Percentiles rank a stretch among this genome's conserved stretches.
phyloP scores from a whole-genome alignment of 2,797 vertebrate genomes.

The Pangasius krempfi region DNA sequence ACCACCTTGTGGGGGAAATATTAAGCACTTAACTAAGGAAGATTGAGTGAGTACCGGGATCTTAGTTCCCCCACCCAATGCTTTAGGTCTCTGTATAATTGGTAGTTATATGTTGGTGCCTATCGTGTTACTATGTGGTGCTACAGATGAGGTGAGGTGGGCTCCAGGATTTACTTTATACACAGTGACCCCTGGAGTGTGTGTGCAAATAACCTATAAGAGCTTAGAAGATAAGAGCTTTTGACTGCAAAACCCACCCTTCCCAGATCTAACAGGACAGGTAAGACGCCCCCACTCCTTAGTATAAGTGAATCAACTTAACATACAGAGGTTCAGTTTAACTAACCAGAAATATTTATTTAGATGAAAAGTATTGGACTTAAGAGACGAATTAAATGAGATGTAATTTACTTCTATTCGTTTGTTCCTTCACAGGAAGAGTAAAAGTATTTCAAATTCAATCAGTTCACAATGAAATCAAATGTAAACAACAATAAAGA shows the following conservation, averaged over 20 bases:
- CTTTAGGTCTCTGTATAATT: background rate
- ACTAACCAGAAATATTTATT: too few species aligned
- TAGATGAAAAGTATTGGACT: too few species aligned
- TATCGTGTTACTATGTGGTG: background rate
- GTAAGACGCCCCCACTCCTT: constrained; percentile 12
- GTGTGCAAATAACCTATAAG: background rate
- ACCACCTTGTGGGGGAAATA: too few species aligned
- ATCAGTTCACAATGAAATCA: too few species aligned
- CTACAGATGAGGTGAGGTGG: constrained; percentile 9
- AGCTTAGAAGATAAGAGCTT: background rate
- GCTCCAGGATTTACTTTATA: background rate
- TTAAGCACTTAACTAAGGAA: too few species aligned
- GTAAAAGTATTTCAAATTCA: too few species aligned
- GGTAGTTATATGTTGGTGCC: background rate
- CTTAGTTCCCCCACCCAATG: constrained; percentile 13
- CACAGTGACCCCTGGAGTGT: background rate
- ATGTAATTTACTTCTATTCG: too few species aligned
- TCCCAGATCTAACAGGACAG: background rate
- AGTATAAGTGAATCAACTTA: too few species aligned
- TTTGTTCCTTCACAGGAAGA: too few species aligned
- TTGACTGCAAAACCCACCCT: background rate
- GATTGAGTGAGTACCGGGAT: background rate
- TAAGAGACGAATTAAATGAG: too few species aligned
- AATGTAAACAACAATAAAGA: too few species aligned
- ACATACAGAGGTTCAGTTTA: too few species aligned